Base-by-base conservation (phyloP, 2,888 invertebrate species). In the Prionchulus punctatus region DNA sequence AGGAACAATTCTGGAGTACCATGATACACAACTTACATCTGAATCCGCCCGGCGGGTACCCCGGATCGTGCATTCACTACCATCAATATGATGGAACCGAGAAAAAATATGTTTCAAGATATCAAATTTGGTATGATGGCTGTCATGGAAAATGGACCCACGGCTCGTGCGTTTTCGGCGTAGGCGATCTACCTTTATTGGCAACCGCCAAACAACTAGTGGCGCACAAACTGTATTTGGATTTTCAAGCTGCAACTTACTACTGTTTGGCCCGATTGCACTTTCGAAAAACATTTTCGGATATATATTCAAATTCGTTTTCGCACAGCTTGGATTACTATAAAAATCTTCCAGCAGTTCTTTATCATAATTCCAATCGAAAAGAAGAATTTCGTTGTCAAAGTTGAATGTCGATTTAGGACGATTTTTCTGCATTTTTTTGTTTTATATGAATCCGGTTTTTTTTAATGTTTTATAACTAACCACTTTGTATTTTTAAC, bases 121-220 rank as follows among this genome's bases (percentile, higher is more conserved):
- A 49, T 49, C 50, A 49, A 28, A 30, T 49, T 49, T 49, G 50
- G 50, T 49, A 49, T 28, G 3, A 45, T 18, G 36, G 36, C 23
- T 45, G 45, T 23, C 4, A 12, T 7, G 45, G 45, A n/a, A 45
- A 45, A 45, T 45, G 12, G 50, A 49, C 50, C 27, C 7, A 15
- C 15, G 67, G 67, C 1, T 63, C 70, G 3, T 70, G 70, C 53
- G 62, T 70, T 1, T 70, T 65, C 57, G 69, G 68, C 1, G 60
- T 68, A 0, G 63, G 63, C n/a, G 70, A 70, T 55, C 58, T 67
- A 1, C 60, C 27, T 21, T n/a, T n/a, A n/a, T n/a, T n/a, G n/a
- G n/a, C n/a, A n/a, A n/a, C n/a, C n/a, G n/a, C n/a, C n/a, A n/a
- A n/a, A n/a, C n/a, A 26, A 28, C 27, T 49, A 15, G 7, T 49